Evolutionary conservation across 2,113 vertebrate genomes (phyloP), one percentile per base, ranked within the genome.

Genomic region (Theristicus caerulescens): DNA sequence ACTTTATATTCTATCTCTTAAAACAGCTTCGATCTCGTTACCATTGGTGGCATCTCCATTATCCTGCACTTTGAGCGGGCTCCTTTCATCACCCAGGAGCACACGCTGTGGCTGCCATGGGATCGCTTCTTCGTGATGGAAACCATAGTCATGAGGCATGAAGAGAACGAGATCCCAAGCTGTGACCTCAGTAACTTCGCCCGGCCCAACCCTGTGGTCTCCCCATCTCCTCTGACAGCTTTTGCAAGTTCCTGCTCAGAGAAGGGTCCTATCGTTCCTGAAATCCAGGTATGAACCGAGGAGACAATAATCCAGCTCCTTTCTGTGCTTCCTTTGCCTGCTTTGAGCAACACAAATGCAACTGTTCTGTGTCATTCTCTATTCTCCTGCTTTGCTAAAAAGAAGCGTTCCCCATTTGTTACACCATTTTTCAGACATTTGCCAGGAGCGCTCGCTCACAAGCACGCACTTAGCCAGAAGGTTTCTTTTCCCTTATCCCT

Each of bases 41-140:
- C 99, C 57, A 98, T 99, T 4, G 99, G 99, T 6, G 99, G 99
- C 42, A 97, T 99, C 93, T 99, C 99, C 86, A 97, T 99, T 83
- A 98, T 98, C 71, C 97, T 99, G 95, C 98, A 98, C 94, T 99
- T 99, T 51, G 99, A 99, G 96, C 98, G 99, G 3, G 99, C 99
- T 22, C 99, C 99, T 21, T 99, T 99, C 98, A 99, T 99, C 97
- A 99, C 99, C 17, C 99, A 99, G 96, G 99, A 99, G 84, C 99
- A 99, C 97, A 99, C 99, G 0, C 98, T 99, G 59, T 99, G 99
- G 99, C 95, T 99, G 96, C 99, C 99, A 0, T 99, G 99, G 99
- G 99, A 99, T 83, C 99, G 99, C 67, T 99, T 99, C 97, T 99
- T 99, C 6, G 99, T 99, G 97, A 99, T 99, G 99, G 99, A 99